A percentile compares a stretch with the other conserved stretches of the same genome.
phyloP scores from a whole-genome alignment of 2,113 vertebrate genomes.

The Ovis canadensis region DNA sequence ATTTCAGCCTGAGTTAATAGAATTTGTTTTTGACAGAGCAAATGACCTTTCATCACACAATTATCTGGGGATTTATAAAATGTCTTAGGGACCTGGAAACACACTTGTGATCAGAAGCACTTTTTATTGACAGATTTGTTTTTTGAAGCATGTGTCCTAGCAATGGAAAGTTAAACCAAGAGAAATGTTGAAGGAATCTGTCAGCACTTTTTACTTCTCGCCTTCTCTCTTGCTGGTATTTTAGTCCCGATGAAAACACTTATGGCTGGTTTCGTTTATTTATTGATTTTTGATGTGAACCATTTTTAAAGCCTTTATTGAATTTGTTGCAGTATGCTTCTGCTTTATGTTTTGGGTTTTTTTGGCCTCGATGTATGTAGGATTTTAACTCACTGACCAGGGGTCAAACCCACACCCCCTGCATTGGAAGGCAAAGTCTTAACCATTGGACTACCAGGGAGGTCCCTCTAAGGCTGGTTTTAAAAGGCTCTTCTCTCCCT shows the following conservation, averaged over 20 bases:
- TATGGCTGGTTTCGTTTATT: not conserved
- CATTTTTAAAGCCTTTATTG: not conserved
- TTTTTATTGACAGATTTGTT: not conserved
- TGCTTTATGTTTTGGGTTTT: not conserved
- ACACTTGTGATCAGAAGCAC: not conserved
- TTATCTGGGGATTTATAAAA: not conserved
- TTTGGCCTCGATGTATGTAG: not conserved
- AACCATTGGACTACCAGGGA: not conserved
- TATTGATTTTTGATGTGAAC: not conserved
- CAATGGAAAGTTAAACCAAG: not conserved
- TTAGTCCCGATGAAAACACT: not conserved
- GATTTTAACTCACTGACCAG: not conserved
- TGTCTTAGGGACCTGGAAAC: not conserved
- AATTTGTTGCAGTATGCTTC: not conserved
- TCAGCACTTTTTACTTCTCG: not conserved
- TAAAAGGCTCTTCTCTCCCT: not conserved
- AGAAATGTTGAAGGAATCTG: not conserved
- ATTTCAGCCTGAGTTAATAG: slow-evolving; percentile 2
- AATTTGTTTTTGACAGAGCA: not conserved
- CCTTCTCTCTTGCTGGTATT: not conserved
- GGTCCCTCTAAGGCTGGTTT: not conserved
- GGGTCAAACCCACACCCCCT: not conserved
- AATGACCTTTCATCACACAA: not conserved
- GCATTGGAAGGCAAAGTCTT: not conserved
- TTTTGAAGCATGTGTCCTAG: not conserved